phyloP scores from a whole-genome alignment of 2,888 invertebrate species.

The Nineta flava region DNA sequence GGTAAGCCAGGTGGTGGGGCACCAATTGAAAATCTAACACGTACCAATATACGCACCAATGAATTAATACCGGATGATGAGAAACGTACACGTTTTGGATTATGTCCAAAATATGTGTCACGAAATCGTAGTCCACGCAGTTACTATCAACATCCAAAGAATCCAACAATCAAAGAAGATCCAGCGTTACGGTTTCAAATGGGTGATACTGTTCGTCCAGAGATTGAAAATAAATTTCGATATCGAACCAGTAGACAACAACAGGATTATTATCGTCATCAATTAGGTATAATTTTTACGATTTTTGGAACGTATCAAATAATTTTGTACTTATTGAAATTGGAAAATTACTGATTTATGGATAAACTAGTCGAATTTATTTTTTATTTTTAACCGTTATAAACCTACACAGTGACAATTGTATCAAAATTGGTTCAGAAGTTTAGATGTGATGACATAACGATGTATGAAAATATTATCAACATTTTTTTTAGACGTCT shows the following conservation, averaged over 20 bases:
- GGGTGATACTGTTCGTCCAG: slow-evolving; percentile 40
- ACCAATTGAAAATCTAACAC: slow-evolving; percentile 44
- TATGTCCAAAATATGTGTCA: slow-evolving; percentile 18
- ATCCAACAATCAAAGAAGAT: slow-evolving; percentile 32
- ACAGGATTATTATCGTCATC: slow-evolving; percentile 38
- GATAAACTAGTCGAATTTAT: too few relatives aligned
- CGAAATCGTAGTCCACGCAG: neutral
- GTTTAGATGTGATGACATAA: too few relatives aligned
- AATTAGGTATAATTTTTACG: slow-evolving; percentile 34
- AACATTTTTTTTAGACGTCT: too few relatives aligned
- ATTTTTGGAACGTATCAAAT: neutral
- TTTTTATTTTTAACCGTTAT: too few relatives aligned
- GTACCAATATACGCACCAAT: slow-evolving; percentile 48
- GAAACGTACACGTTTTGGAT: neutral
- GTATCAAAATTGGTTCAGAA: too few relatives aligned
- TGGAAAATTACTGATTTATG: too few relatives aligned
- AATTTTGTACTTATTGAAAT: neutral
- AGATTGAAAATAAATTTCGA: slow-evolving; percentile 52
- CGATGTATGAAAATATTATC: too few relatives aligned
- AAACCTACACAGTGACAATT: too few relatives aligned
- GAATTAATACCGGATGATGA: slow-evolving; percentile 39
- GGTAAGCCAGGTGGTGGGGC: slow-evolving; percentile 61
- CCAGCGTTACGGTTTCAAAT: slow-evolving; percentile 46
- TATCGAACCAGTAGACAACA: slow-evolving; percentile 42
- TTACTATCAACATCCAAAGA: slow-evolving; percentile 20